phyloP scores from a whole-genome alignment of 2,797 vertebrate species.

The Lycodopsis pacificus region DNA sequence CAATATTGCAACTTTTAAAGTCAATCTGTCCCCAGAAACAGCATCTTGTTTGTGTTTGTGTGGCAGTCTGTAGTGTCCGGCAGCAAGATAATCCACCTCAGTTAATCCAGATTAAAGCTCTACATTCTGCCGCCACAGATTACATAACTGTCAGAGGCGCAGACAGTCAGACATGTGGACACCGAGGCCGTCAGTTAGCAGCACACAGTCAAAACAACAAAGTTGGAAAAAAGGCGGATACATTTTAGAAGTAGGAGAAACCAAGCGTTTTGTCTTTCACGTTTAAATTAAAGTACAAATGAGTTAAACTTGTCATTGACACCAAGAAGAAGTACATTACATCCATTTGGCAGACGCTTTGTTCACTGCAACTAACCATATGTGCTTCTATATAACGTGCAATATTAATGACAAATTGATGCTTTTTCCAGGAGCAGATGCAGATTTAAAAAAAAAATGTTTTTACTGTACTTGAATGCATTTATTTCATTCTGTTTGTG shows the following conservation, averaged over 20 bases:
- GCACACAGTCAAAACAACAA: background rate
- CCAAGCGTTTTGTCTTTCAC: background rate
- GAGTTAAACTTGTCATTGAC: background rate
- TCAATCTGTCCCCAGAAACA: constrained; percentile 22
- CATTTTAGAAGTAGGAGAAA: background rate
- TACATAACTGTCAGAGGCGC: constrained; percentile 60
- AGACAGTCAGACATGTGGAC: constrained; percentile 8
- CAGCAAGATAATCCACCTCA: constrained; percentile 69
- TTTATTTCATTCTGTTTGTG: background rate
- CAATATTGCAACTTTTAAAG: constrained; percentile 26
- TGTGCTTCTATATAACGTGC: accelerated
- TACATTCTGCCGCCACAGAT: constrained; percentile 52
- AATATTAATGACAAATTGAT: background rate
- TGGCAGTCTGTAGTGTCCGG: constrained; percentile 42
- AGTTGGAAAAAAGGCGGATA: background rate
- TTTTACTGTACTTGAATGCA: background rate
- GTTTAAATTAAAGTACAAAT: background rate
- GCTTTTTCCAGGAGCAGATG: background rate
- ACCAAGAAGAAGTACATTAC: background rate
- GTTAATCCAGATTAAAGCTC: constrained; percentile 78
- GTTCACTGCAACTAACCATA: background rate
- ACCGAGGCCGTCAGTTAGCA: background rate
- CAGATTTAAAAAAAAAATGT: too few species aligned
- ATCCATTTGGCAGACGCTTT: background rate
- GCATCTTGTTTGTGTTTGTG: constrained; percentile 32